Percentiles rank a stretch among this genome's conserved stretches.
phyloP scores from a whole-genome alignment of 2,888 invertebrate species.

The Epirrhoe tristata region DNA sequence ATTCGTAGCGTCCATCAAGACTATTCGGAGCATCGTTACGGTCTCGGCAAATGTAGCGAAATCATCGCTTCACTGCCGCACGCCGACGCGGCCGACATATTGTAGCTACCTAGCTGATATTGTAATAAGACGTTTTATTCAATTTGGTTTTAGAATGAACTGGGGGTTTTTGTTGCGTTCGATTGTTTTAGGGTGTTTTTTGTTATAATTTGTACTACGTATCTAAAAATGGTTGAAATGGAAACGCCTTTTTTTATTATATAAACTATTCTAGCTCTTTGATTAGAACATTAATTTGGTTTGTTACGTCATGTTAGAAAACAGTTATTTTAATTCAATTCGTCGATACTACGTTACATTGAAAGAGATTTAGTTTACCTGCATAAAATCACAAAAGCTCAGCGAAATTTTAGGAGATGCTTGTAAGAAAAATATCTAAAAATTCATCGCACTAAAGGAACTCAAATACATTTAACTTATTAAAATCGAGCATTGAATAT shows the following conservation, averaged over 20 bases:
- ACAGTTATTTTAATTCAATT: no score
- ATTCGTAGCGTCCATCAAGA: constrained; percentile 88
- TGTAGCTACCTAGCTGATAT: constrained; percentile 72
- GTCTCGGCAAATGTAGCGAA: constrained; percentile 86
- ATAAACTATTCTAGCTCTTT: no score
- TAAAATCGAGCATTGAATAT: constrained; percentile 54
- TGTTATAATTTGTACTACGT: neutral
- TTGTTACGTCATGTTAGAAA: no score
- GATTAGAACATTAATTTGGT: no score
- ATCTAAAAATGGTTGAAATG: neutral
- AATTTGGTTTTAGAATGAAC: constrained; percentile 58
- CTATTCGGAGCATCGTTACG: constrained; percentile 87
- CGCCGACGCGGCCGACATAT: constrained; percentile 72
- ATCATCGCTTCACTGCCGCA: constrained; percentile 82
- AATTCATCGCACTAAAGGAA: constrained; percentile 37
- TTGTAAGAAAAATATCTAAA: constrained; percentile 11
- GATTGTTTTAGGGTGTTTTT: constrained; percentile 8
- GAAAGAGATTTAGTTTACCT: no score
- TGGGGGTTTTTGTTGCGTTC: constrained; percentile 4
- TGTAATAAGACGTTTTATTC: constrained; percentile 72
- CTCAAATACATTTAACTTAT: constrained; percentile 53
- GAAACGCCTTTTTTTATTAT: neutral
- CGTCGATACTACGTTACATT: no score
- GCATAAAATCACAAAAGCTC: no score
- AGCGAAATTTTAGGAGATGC: no score